Percentiles rank a stretch among this genome's conserved stretches.
These are phyloP conservation scores for Sarotherodon lohbergeri DNA, from an alignment of 2,113 vertebrate genomes.

Conservation along the genomic window DNA sequence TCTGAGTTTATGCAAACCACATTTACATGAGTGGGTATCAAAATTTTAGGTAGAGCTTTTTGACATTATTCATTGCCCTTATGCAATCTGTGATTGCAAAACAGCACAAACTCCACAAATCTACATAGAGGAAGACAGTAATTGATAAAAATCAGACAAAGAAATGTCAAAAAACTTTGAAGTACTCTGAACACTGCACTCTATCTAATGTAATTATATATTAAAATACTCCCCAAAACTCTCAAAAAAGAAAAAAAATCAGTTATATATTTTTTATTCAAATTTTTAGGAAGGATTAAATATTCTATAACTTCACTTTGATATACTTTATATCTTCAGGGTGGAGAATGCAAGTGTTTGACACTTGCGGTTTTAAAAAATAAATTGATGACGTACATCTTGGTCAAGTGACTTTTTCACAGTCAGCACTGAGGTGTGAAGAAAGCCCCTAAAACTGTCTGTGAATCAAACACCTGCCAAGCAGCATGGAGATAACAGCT, in stretches of 20 bases:
- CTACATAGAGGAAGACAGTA: neutral
- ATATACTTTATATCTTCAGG: neutral
- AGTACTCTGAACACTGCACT: neutral
- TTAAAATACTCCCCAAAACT: neutral
- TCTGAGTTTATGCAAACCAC: neutral
- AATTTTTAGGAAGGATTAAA: neutral
- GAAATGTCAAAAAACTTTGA: neutral
- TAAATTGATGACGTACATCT: neutral
- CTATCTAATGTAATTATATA: neutral
- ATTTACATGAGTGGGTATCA: neutral
- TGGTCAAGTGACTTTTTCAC: neutral
- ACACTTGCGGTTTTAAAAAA: rapidly evolving
- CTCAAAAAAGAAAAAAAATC: neutral
- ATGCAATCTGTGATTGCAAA: rapidly evolving
- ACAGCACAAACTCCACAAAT: neutral
- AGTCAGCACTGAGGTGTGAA: neutral
- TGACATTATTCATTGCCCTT: neutral
- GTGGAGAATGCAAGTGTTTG: neutral
- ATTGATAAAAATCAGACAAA: neutral
- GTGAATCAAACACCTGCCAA: neutral
- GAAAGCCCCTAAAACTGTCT: neutral
- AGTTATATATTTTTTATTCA: neutral
- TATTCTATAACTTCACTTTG: neutral
- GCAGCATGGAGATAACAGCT: neutral
- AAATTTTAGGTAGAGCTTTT: neutral